These are phyloP conservation scores for Prionailurus bengalensis DNA, from an alignment of 2,113 vertebrate genomes.

Conservation along the genomic window DNA sequence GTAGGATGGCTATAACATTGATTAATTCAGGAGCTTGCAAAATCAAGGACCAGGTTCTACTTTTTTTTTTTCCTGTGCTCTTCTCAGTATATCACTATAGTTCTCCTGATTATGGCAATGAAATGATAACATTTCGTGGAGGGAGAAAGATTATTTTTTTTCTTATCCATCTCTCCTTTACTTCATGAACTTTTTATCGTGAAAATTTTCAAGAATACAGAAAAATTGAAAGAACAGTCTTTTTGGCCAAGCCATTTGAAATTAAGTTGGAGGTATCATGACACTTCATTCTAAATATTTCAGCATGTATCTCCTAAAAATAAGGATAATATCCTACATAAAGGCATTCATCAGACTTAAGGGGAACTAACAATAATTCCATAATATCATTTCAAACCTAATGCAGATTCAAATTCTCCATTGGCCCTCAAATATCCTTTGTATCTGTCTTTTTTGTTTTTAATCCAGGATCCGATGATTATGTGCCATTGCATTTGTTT, in stretches of 20 bases:
- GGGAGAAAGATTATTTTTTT: background rate
- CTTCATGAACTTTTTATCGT: background rate
- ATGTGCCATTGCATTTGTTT: background rate
- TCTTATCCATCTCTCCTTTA: background rate
- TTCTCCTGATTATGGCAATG: background rate
- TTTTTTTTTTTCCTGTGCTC: background rate
- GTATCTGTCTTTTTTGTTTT: background rate
- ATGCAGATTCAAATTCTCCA: background rate
- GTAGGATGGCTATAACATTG: background rate
- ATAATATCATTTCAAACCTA: slow-evolving; percentile 11
- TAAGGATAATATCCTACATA: background rate
- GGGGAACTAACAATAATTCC: background rate
- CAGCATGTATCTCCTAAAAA: background rate
- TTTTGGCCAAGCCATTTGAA: background rate
- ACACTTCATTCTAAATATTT: background rate
- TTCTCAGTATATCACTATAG: background rate
- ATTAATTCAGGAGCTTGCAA: background rate
- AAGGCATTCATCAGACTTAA: background rate
- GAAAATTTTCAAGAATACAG: slow-evolving; percentile 25
- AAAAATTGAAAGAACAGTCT: background rate
- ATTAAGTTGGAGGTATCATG: background rate
- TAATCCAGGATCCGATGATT: background rate
- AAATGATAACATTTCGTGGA: background rate
- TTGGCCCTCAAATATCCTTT: background rate
- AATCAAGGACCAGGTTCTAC: background rate